phyloP scores from a whole-genome alignment of 2,888 invertebrate species.

The Drosophila suboccidentalis region DNA sequence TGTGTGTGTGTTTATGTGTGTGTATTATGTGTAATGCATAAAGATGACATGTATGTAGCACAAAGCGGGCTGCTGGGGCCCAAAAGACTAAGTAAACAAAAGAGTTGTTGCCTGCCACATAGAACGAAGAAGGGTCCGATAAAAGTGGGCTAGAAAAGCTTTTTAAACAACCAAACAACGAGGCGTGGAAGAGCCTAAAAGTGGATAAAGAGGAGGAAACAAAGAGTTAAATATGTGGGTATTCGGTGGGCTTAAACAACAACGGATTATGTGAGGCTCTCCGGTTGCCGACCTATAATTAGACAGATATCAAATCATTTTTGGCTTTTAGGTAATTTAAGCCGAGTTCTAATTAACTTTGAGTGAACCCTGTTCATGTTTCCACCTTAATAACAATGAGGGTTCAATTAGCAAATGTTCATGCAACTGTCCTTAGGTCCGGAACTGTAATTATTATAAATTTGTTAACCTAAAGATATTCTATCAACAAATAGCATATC shows the following conservation, averaged over 20 bases:
- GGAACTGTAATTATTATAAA: not conserved
- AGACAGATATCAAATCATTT: conserved; percentile 22
- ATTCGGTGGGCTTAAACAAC: not conserved
- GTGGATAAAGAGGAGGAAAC: not conserved
- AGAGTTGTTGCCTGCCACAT: conserved; percentile 52
- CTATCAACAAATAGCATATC: too few species aligned
- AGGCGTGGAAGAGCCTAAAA: conserved; percentile 11
- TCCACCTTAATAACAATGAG: conserved; percentile 7
- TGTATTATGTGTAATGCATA: conserved; percentile 34
- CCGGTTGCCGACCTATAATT: conserved; percentile 17
- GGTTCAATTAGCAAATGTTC: conserved; percentile 9
- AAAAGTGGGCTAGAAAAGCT: conserved; percentile 61
- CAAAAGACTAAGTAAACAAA: conserved; percentile 65
- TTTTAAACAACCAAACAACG: conserved; percentile 41
- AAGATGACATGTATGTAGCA: conserved; percentile 43
- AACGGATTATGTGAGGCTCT: conserved; percentile 9
- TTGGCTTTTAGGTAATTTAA: conserved; percentile 11
- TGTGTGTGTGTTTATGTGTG: conserved; percentile 6
- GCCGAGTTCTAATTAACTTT: conserved; percentile 16
- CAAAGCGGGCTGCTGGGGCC: conserved; percentile 26
- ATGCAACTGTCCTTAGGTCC: not conserved
- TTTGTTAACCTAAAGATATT: not conserved
- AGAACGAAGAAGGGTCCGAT: conserved; percentile 40
- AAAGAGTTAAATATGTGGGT: conserved; percentile 8
- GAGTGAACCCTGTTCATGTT: conserved; percentile 2